Base-by-base conservation (phyloP, 2,113 vertebrate genomes). In the Heterotis niloticus region DNA sequence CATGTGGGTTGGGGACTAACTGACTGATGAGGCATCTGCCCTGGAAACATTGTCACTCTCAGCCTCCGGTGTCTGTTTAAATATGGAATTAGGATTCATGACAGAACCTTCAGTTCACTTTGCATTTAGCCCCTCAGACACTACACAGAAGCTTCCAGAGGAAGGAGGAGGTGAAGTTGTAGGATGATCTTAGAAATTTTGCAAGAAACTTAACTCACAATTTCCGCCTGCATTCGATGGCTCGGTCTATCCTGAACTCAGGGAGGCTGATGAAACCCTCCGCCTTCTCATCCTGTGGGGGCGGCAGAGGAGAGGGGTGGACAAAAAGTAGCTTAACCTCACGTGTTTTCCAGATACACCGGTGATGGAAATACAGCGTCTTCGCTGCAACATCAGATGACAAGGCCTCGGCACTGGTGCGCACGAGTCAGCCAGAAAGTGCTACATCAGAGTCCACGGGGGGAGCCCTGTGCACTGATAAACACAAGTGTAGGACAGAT, bases 191-290 rank as follows among this genome's bases (percentile, higher is more conserved):
- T 26, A 60, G 62, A 28, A 75, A 13, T 51, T n/a, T n/a, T 12
- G n/a, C 23, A 23, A 5, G 52, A 24, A n/a, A 82, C n/a, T n/a
- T n/a, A n/a, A 91, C 92, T 92, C 85, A 93, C 92, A 92, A 87
- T 88, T 92, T 91, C 86, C 84, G 87, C 83, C 92, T 86, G 89
- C 91, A 93, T 78, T 92, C 89, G 56, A 89, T 89, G 44, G 92
- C 92, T 82, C 92, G 86, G 26, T 90, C 91, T 89, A 93, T 93
- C 82, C 88, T 87, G 88, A 94, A 94, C 84, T 94, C 92, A 0
- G 92, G 90, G 44, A 94, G 88, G 78, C 92, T 91, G 78, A 93
- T 93, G n/a, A n/a, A n/a, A n/a, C n/a, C n/a, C n/a, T n/a, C n/a
- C n/a, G n/a, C n/a, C n/a, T n/a, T n/a, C n/a, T 91, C 90, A 84